These are phyloP conservation scores for Metellina segmentata DNA, from an alignment of 2,888 invertebrate genomes.

Conservation along the genomic window DNA sequence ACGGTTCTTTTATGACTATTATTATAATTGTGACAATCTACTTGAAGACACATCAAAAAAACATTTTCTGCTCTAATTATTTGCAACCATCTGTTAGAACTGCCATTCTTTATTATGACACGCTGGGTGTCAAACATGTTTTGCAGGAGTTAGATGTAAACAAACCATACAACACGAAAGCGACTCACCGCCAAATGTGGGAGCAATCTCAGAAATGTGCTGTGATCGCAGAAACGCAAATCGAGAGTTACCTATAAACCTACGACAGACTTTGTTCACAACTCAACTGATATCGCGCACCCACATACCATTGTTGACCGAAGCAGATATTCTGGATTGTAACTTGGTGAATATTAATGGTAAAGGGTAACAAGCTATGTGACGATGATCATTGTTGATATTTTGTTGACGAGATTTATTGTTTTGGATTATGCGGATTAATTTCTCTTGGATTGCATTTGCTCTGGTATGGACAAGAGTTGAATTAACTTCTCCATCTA, in stretches of 20 bases:
- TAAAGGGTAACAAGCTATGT: background rate
- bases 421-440: background rate
- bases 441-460: background rate
- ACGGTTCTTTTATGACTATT: too few relatives aligned
- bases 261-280: conserved; percentile 13
- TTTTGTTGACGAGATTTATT: background rate
- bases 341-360: background rate
- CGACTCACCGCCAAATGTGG: conserved; percentile 23
- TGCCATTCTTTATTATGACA: too few relatives aligned
- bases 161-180: background rate
- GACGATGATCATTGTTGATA: background rate
- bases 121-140: too few relatives aligned
- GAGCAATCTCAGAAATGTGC: background rate
- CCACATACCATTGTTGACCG: conserved; percentile 23
- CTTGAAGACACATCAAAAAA: too few relatives aligned
- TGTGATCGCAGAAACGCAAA: conserved; percentile 14
- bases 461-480: background rate
- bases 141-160: background rate
- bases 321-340: background rate
- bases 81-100: too few relatives aligned
- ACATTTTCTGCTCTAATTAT: too few relatives aligned
- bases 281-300: background rate
- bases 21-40: too few relatives aligned
- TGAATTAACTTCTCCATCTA: background rate
- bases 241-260: background rate